Evolutionary conservation across 2,888 invertebrate species (phyloP), one percentile per base, ranked within the genome.

Genomic region (Candidula unifasciata): DNA sequence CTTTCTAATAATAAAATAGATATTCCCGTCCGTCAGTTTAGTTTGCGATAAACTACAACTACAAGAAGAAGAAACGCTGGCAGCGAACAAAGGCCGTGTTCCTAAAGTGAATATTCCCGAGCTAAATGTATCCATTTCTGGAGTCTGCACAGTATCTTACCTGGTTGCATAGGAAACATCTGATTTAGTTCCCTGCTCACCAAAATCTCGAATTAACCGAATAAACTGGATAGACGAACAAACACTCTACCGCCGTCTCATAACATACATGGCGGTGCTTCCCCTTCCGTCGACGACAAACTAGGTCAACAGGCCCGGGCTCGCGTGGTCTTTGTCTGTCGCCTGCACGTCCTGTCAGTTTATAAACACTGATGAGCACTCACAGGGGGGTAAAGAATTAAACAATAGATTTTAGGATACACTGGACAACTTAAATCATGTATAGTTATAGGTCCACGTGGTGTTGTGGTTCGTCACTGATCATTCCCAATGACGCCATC

Each of bases 111-210:
- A 3, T 33, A 74, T 54, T 54, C 30, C n/a, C 16, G 30, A 3
- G n/a, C 30, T 18, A 27, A 33, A 54, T 18, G 2, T 16, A 18
- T 8, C 0, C 27, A 27, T 21, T 54, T 5, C 27, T 54, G 3
- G 30, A 18, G 18, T 54, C 21, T 54, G 30, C 16, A 27, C 30
- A 54, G 30, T 74, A 74, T 74, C 60, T 66, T 57, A 84, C 84
- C 84, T 84, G 44, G 84, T 84, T 84, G 84, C 27, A 80, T 66
- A 57, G 84, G 84, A 84, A 80, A 84, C 84, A 84, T 84, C 57
- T 64, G 24, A 24, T 35, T 64, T 79, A 44, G 54, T 74, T 84
- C 76, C 84, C 84, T 69, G 21, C 16, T 71, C 71, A 33, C 80
- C 57, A 35, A 71, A 33, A 74, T 74, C 27, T 71, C 24, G 24